Conservation (phyloP, 2,797 vertebrate species). For the Labeo calbasu region DNA sequence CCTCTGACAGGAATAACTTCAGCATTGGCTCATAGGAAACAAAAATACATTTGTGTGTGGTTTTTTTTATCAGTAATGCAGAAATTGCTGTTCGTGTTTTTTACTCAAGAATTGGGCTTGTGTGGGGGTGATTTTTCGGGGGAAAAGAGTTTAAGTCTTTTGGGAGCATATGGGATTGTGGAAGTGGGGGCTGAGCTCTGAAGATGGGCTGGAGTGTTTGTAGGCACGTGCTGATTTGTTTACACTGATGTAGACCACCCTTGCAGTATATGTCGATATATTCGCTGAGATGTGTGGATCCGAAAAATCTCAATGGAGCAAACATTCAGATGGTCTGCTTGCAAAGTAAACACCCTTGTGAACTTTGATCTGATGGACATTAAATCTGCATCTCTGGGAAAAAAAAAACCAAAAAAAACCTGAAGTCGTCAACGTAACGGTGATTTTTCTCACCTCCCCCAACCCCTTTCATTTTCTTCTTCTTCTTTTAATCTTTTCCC, state of each 20-base stretch:
- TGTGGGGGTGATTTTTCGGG: neutral
- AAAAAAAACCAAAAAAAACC: neutral
- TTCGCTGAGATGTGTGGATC: constrained; percentile 43
- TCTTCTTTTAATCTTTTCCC: neutral
- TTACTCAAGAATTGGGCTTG: neutral
- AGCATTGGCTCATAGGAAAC: neutral
- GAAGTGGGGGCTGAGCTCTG: neutral
- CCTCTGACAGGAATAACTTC: neutral
- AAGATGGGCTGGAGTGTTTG: constrained; percentile 40
- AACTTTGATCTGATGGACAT: constrained; percentile 9
- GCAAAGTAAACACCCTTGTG: constrained; percentile 48
- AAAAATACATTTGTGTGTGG: neutral
- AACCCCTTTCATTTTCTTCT: constrained; percentile 15
- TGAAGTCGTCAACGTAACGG: neutral
- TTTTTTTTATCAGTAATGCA: neutral
- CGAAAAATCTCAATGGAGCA: constrained; percentile 39
- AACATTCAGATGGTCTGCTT: constrained; percentile 39
- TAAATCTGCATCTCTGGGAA: neutral
- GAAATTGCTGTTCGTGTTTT: neutral
- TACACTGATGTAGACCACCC: constrained; percentile 57
- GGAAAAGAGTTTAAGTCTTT: neutral
- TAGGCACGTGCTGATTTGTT: constrained; percentile 50
- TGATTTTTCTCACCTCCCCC: neutral
- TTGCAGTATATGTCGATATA: constrained; percentile 34
- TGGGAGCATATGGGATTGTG: constrained; percentile 19